These are phyloP conservation scores for Xestia xanthographa DNA, from an alignment of 2,888 invertebrate species.

Conservation along the genomic window DNA sequence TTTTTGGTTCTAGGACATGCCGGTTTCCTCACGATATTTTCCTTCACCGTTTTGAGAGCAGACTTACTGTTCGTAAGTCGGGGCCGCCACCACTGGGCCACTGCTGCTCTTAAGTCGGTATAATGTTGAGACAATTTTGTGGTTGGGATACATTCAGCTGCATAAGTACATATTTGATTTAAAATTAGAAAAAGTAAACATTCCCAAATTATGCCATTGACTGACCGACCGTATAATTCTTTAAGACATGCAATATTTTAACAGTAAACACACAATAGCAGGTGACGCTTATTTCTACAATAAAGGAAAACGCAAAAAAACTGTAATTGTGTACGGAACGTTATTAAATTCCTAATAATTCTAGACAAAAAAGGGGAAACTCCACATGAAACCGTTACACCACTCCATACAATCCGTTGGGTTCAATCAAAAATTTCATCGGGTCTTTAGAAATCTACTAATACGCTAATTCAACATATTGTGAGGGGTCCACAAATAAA, in stretches of 20 bases:
- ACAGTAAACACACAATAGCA: conserved; percentile 45
- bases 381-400: conserved; percentile 86
- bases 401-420: conserved; percentile 86
- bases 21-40: too few species aligned
- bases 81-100: too few species aligned
- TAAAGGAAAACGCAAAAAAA: conserved; percentile 55
- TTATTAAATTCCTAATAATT: conserved; percentile 77
- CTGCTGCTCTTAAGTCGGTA: too few species aligned
- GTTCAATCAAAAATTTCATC: conserved; percentile 90
- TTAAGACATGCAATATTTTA: conserved; percentile 40
- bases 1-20: too few species aligned
- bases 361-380: conserved; percentile 75
- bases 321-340: conserved; percentile 66
- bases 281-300: conserved; percentile 55
- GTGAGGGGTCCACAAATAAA: conserved; percentile 85
- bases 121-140: too few species aligned
- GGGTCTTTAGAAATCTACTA: conserved; percentile 88
- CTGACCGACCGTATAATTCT: conserved; percentile 20
- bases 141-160: background rate
- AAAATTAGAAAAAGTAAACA: background rate
- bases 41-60: too few species aligned
- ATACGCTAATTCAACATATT: conserved; percentile 90
- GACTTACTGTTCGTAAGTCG: too few species aligned
- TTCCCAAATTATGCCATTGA: background rate
- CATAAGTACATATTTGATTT: background rate